Evolutionary conservation across 2,113 vertebrate genomes (phyloP).

Genomic region (Piprites chloris): DNA sequence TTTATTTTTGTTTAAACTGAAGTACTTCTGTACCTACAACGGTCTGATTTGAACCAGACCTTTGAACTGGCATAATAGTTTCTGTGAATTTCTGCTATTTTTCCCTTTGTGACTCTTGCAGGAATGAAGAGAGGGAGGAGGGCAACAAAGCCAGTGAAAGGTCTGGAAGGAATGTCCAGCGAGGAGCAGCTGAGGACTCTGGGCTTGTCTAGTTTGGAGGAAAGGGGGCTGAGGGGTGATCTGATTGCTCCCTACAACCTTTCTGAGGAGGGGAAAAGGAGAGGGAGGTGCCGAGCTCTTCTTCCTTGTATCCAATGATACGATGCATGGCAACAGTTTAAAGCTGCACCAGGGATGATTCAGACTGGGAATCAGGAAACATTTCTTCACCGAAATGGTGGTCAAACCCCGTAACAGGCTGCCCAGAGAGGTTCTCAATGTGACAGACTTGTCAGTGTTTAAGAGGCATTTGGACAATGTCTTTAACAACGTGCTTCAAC

Average conservation of each 20-base stretch:
- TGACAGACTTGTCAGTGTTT: neutral
- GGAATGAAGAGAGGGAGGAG: neutral
- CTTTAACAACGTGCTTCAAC: neutral
- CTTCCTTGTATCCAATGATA: neutral
- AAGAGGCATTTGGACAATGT: rapidly evolving
- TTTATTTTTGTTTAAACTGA: neutral
- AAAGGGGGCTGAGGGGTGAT: rapidly evolving
- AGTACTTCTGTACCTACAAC: rapidly evolving
- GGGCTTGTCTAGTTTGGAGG: neutral
- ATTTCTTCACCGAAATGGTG: neutral
- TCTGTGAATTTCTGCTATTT: neutral
- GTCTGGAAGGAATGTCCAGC: neutral
- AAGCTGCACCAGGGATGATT: neutral
- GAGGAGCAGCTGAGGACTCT: neutral
- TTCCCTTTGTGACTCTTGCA: neutral
- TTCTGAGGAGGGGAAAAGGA: rapidly evolving
- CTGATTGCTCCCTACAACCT: rapidly evolving
- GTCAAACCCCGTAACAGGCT: neutral
- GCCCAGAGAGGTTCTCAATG: neutral
- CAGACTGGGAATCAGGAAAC: rapidly evolving
- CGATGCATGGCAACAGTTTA: rapidly evolving
- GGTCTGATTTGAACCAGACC: neutral
- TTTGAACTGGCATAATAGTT: neutral
- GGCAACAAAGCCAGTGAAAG: neutral
- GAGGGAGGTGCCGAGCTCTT: neutral